These are phyloP conservation scores for Manacus vitellinus DNA, from an alignment of 2,113 vertebrate species.

Conservation along the genomic window DNA sequence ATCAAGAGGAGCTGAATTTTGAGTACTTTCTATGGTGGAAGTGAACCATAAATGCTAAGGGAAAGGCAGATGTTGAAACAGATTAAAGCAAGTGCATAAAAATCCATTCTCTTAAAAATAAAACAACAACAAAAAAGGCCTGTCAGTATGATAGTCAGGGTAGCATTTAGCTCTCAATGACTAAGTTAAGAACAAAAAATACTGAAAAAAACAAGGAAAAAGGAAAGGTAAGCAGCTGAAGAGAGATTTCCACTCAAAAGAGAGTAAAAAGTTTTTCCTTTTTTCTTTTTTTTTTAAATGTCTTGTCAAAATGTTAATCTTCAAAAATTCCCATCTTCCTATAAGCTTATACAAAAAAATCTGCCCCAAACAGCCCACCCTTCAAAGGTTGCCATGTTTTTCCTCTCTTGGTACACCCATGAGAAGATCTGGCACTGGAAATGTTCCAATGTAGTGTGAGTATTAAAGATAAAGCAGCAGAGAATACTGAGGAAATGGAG, in stretches of 20 bases:
- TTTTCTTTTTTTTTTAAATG: not conserved
- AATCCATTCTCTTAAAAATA: constrained; percentile 3
- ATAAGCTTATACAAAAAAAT: not conserved
- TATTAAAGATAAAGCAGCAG: not conserved
- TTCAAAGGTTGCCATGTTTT: not conserved
- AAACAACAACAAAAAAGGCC: not conserved
- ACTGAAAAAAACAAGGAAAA: not conserved
- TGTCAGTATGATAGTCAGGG: constrained; percentile 57
- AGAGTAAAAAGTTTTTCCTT: not conserved
- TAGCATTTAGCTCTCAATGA: constrained; percentile 26
- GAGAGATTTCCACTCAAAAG: not conserved
- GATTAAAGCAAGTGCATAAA: not conserved
- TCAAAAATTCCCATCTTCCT: not conserved
- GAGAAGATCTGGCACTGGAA: not conserved
- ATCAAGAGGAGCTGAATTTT: not conserved
- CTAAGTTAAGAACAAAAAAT: constrained; percentile 30
- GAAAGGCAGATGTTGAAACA: constrained; percentile 11
- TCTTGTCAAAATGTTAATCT: not conserved
- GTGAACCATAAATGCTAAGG: not conserved
- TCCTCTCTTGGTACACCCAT: not conserved
- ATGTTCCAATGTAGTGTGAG: not conserved
- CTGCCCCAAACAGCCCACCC: not conserved
- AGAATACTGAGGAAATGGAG: not conserved
- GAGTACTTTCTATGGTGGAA: not conserved
- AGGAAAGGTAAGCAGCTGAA: constrained; percentile 12